Base-by-base conservation (phyloP, 2,888 invertebrate genomes). In the Lacanobia wlatinum region DNA sequence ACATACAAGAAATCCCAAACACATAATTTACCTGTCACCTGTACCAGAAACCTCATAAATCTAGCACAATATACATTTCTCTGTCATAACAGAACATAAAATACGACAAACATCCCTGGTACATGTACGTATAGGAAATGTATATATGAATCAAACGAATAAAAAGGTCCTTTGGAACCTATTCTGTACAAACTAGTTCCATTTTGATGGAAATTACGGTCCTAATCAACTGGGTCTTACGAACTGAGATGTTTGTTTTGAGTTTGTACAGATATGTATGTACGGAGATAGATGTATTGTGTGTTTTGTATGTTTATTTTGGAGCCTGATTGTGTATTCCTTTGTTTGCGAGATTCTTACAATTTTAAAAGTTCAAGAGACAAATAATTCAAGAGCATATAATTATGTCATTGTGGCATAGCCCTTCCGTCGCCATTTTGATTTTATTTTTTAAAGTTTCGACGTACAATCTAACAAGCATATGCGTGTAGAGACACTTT, bases 171-270 rank as follows among this genome's bases (percentile, higher is more conserved):
- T 64, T 28, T 50, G 58, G 69, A 74, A 70, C 65, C 78, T 78
- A 81, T 77, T 81, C 67, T 28, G 60, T 75, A 21, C 75, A 73
- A 88, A 88, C 87, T 86, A 85, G 84, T 76, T 82, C 84, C 58
- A 84, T 89, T 88, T 86, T 88, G 63, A 86, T 86, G 86, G 82
- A 86, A 82, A 87, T 86, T 80, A 73, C 67, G 50, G 38, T 53
- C 68, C 64, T 74, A 84, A 79, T 85, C 76, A 85, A 74, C 71
- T 64, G 70, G 65, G 73, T 69, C 52, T 65, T 67, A 69, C 67
- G 59, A 73, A 70, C 12, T 52, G 38, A 53, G 56, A 64, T 67
- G 63, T 82, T 76, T 76, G 66, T 74, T 58, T 84, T 74, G 63
- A 55, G 52, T 76, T 16, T 60, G 52, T 73, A 43, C 46, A 40